Base-by-base conservation (phyloP, 37 sponge, comb jelly and placozoan species). In the Lycopodina hypogea region DNA sequence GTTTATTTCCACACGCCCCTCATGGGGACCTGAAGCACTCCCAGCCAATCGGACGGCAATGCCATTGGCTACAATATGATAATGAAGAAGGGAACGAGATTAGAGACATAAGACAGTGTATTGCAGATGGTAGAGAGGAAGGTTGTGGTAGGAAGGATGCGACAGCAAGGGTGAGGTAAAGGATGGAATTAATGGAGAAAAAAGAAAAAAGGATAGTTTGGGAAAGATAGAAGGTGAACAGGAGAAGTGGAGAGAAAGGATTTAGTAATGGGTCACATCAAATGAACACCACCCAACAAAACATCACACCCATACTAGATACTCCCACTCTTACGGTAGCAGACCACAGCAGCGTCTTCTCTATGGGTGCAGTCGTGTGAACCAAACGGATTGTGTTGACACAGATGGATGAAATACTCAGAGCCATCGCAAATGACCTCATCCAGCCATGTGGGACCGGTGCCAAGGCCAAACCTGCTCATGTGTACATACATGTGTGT, bases 361-460 rank as follows among this genome's bases (percentile, higher is more conserved):
- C 1, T 1, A 32, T 83, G 83, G 71, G 24, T 17, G 34, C 89
- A 88, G 75, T 83, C 38, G 37, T 72, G 65, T 42, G 71, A 75
- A 30, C 78, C 84, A 23, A 67, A 83, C 50, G 21, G 55, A 56
- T 34, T 37, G 50, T 80, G 75, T 0, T 50, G 12, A 53, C 89
- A 88, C 28, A 78, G 76, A 36, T 82, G 70, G 39, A 88, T 71
- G 57, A 80, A 83, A 41, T 72, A 68, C 75, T 88, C 89, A 7
- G 48, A 40, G 2, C 89, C 89, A 52, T 11, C 45, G 34, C 89
- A 88, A 1, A 42, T 1, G 26, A 91, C 76, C 0, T 91, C 65
- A 41, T 74, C 68, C 75, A 91, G n/a, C 84, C 84, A 91, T 32
- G 83, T 87, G 51, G 38, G 84, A n/a, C 92, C 92, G 19, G 76